Evolutionary conservation across 2,113 vertebrate genomes (phyloP), one percentile per base, ranked within the genome.

Genomic region (Aviceda subcristata): DNA sequence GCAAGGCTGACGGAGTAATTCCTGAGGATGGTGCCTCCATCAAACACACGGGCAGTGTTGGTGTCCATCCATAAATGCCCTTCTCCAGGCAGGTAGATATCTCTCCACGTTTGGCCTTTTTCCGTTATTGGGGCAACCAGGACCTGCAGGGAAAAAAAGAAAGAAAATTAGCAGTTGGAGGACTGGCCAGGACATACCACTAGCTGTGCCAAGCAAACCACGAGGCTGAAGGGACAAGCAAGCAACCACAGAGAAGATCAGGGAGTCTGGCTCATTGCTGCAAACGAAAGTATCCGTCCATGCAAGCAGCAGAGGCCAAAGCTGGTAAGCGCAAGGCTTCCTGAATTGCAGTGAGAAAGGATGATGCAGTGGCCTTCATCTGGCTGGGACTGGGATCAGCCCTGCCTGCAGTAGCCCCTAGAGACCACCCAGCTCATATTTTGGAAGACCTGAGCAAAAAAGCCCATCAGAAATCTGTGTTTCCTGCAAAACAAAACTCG

Each of bases 41-140:
- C 98, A 7, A 99, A 99, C 77, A 99, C 98, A 16, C 92, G 98
- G 29, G 97, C 98, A 3, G 97, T 98, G 94, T 57, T 98, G 90
- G 96, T 96, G 95, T 99, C 99, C 98, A 98, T 97, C 99, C 99
- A 99, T 19, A 97, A 98, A 41, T 98, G 98, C 51, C 98, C 98
- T 32, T 97, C 98, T 19, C 98, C 98, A 3, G 99, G 99, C 88
- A 99, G 97, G 95, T 98, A 99, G 91, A 99, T 98, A 68, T 99
- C 98, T 96, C 99, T 97, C 88, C 97, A 96, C 3, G 34, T 94
- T 7, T 97, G 98, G 32, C 98, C 99, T 66, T 97, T 98, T 81
- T 99, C 98, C 77, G 98, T 98, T 95, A 99, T 95, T 3, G 99
- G 99, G 26, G 99, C 99, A 72, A 99, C 98, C 94, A 99, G 97